Percentiles rank a stretch among this genome's conserved stretches.
These are phyloP conservation scores for Atlantisia rogersi DNA, from an alignment of 2,113 vertebrate species.

Conservation along the genomic window DNA sequence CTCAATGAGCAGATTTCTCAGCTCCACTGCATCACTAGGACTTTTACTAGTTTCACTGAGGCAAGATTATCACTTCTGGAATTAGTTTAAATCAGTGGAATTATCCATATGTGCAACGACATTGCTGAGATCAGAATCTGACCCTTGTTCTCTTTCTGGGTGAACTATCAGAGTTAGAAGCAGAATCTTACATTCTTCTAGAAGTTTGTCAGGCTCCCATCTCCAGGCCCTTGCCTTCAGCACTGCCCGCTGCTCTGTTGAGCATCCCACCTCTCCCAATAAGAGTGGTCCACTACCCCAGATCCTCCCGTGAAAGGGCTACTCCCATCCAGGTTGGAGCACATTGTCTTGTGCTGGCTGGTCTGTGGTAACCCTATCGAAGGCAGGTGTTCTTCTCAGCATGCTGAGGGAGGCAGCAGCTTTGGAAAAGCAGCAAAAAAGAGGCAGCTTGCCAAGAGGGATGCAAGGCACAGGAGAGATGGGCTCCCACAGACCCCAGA, in stretches of 20 bases:
- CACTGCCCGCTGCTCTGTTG: neutral
- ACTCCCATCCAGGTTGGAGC: neutral
- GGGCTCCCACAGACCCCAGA: neutral
- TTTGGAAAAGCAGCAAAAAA: neutral
- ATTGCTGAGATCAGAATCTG: neutral
- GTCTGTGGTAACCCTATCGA: neutral
- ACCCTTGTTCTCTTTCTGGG: neutral
- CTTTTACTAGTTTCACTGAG: neutral
- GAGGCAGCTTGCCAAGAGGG: neutral
- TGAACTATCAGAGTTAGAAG: neutral
- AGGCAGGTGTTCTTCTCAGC: neutral
- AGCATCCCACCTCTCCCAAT: neutral
- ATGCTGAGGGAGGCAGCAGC: neutral
- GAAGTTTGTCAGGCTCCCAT: neutral
- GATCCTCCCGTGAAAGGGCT: neutral
- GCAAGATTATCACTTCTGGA: neutral
- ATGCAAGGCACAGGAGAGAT: rapidly evolving
- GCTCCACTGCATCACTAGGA: neutral
- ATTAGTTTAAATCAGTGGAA: neutral
- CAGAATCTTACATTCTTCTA: neutral
- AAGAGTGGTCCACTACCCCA: neutral
- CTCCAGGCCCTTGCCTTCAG: neutral
- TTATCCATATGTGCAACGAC: neutral
- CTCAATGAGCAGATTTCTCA: neutral
- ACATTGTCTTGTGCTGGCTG: neutral